Base-by-base conservation (phyloP, 1,140 invertebrate genomes). In the Neuroterus valhalla region DNA sequence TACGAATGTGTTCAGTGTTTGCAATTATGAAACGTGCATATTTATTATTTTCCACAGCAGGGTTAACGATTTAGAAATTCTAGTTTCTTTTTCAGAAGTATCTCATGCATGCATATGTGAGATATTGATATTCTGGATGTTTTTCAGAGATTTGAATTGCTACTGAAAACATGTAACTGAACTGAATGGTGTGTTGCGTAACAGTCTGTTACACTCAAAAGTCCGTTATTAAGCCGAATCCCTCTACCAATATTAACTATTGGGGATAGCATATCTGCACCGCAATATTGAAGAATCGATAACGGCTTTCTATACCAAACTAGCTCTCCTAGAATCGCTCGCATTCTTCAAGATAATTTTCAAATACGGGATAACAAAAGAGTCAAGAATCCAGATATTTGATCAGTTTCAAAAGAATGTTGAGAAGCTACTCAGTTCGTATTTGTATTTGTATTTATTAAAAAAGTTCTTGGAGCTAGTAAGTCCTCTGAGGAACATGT, bases 261-360 rank as follows among this genome's bases (percentile, higher is more conserved):
- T 62, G 26, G 12, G 23, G 55, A 62, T 62, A 62, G 55, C 14
- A 62, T 62, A 62, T 38, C 55, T 38, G 55, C 26, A 62, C 55
- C 26, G 55, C 55, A 62, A 62, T 62, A 62, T 62, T 62, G 55
- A 15, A 31, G 55, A 62, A 62, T 62, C 55, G 55, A 38, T 62
- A 62, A n/a, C 12, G 14, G 23, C 26, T 62, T 31, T 62, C 55
- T 31, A 62, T 15, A 62, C 26, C 55, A 62, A 12, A 62, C 55
- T 62, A 62, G 26, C n/a, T 62, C 31, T 62, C 14, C 26, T 23
- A 62, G 55, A 62, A 62, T 62, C 31, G 55, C 55, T 62, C 15
- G 12, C 55, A 62, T 62, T 62, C 26, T 38, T 62, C 14, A 62
- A 15, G 26, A 62, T 62, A 38, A 62, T 62, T 38, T 62, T 62